A percentile compares a stretch with the other conserved stretches of the same genome.
These are phyloP conservation scores for Sebastes matsubarae DNA, from an alignment of 2,797 vertebrate species.

Conservation along the genomic window DNA sequence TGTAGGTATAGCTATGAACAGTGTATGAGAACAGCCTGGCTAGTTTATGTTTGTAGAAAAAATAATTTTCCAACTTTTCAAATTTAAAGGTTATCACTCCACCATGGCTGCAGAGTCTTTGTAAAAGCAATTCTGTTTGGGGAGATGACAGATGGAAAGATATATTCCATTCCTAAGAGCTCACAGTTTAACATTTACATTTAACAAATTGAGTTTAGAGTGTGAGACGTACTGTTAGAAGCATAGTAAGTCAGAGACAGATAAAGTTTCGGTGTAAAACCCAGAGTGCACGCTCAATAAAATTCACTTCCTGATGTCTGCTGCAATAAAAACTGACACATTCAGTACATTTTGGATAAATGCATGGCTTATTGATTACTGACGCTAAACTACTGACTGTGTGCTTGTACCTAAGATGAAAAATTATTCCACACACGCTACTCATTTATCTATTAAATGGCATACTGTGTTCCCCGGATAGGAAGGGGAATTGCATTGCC, in stretches of 20 bases:
- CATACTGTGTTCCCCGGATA: constrained; percentile 8
- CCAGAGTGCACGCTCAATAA: constrained; percentile 1
- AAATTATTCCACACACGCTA: constrained; percentile 22
- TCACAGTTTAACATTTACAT: constrained; percentile 38
- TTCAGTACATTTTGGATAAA: constrained; percentile 43
- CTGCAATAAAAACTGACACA: constrained; percentile 35
- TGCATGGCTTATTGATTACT: constrained; percentile 51
- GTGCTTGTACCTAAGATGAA: constrained; percentile 43
- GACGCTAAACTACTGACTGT: constrained; percentile 40
- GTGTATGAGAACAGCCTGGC: not conserved
- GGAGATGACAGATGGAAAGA: constrained; percentile 26
- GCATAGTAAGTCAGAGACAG: not conserved
- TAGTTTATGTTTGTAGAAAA: not conserved
- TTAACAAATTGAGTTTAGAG: constrained; percentile 17
- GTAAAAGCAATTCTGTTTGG: constrained; percentile 3
- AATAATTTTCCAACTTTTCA: constrained; percentile 9
- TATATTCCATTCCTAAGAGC: not conserved
- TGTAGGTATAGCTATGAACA: not conserved
- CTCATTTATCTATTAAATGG: constrained; percentile 54
- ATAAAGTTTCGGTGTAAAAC: not conserved
- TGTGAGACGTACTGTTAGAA: not conserved
- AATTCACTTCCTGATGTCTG: constrained; percentile 10
- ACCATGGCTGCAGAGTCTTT: constrained; percentile 8
- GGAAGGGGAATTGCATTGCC: constrained; percentile 34
- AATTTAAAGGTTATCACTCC: constrained; percentile 28